Percentiles rank a stretch among this genome's conserved stretches.
Evolutionary conservation across 2,888 invertebrate genomes (phyloP).

Genomic region (Idaea aversata): DNA sequence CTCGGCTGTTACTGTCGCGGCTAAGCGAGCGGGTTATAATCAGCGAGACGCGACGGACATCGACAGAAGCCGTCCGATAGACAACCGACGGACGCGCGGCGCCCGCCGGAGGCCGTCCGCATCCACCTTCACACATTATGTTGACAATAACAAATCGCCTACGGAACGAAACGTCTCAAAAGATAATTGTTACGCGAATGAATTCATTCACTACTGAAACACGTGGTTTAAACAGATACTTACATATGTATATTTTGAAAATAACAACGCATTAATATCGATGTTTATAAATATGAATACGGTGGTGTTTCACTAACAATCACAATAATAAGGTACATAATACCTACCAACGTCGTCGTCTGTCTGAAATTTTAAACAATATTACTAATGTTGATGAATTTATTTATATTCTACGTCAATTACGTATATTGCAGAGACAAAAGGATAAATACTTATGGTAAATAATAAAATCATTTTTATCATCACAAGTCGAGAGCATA

Average conservation of each 20-base stretch:
- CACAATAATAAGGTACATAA: not conserved
- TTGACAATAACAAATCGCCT: conserved; percentile 32
- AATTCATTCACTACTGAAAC: not conserved
- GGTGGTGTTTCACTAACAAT: not conserved
- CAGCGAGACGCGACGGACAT: not conserved
- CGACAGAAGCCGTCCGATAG: not conserved
- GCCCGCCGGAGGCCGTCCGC: not conserved
- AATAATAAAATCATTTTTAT: too few species aligned
- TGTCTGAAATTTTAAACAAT: too few species aligned
- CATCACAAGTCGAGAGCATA: too few species aligned
- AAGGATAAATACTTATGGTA: too few species aligned
- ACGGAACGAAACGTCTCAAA: conserved; percentile 5
- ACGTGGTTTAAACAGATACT: not conserved
- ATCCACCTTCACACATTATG: not conserved
- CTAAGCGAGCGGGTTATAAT: not conserved
- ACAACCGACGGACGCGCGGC: not conserved
- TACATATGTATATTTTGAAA: not conserved
- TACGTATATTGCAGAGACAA: too few species aligned
- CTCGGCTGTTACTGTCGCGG: not conserved
- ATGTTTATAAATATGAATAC: not conserved
- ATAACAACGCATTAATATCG: not conserved
- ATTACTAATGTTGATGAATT: too few species aligned
- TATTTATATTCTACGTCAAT: too few species aligned
- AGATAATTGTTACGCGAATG: not conserved
- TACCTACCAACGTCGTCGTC: not conserved